Base-by-base conservation (phyloP, 2,888 invertebrate species). In the Liposcelis brunnea region DNA sequence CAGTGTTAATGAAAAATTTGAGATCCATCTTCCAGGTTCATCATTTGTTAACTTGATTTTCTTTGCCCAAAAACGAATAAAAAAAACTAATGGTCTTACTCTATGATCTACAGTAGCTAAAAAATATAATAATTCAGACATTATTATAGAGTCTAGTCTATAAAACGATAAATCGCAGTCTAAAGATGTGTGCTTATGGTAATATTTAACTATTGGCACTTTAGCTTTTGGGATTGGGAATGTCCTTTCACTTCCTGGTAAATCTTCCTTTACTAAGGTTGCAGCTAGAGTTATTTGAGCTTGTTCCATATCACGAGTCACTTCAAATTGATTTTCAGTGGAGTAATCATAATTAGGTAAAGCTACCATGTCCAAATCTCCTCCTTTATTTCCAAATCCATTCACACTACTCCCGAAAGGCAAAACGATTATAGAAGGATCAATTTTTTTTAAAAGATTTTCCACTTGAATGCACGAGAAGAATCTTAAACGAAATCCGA, bases 41-140 rank as follows among this genome's bases (percentile, higher is more conserved):
- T 16, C 10, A 6, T 40, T 40, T 16, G 40, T 40, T 14, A 40
- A 21, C 6, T 6, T 8, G 4, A 40, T 40, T 3, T 5, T 18
- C 5, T 40, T 6, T 7, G 18, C 40, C 40, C 40, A 40, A 6
- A 6, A 8, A 6, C 7, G 15, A 40, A 40, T 21, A 6, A 21
- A 12, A 4, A 18, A 16, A 5, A 18, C 40, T 18, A 40, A 21
- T 21, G 10, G 10, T 19, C 11, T 14, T 19, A 40, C 19, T 14
- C 40, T 14, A 14, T 6, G 7, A 11, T 40, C 40, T n/a, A 40
- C 16, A 6, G 16, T 6, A 8, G 19, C 7, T 5, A 40, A 8
- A 6, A 40, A 21, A 40, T 40, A 18, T 21, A 40, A 11, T 19
- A 40, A 7, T 11, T 40, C 40, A 18, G 40, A 16, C 40, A 40